These are phyloP conservation scores for Ceraclea dissimilis DNA, from an alignment of 2,888 invertebrate genomes.

Conservation along the genomic window DNA sequence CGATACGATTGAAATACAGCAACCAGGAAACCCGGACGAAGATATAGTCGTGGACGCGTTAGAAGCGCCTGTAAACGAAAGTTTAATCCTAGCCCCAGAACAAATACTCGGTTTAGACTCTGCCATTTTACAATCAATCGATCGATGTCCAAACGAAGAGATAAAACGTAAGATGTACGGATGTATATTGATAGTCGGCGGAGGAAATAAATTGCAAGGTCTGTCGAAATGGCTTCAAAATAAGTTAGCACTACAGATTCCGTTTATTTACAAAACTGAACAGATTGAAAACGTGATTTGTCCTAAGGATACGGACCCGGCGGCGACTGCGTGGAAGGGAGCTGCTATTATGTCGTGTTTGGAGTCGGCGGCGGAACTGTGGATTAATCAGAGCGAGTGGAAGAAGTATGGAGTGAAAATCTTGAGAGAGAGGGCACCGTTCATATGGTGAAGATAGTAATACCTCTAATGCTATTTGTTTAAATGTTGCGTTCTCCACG, in stretches of 20 bases:
- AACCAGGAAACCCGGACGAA: conserved; percentile 52
- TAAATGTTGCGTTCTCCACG: no score
- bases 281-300: conserved; percentile 84
- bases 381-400: conserved; percentile 86
- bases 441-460: conserved; percentile 73
- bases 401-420: conserved; percentile 74
- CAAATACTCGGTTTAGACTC: conserved; percentile 84
- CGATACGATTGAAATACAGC: conserved; percentile 42
- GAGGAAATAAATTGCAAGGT: conserved; percentile 82
- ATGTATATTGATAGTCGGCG: conserved; percentile 85
- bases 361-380: conserved; percentile 87
- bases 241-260: conserved; percentile 75
- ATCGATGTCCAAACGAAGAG: conserved; percentile 81
- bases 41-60: conserved; percentile 65
- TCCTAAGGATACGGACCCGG: conserved; percentile 87
- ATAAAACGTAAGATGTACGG: conserved; percentile 91
- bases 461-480: background rate
- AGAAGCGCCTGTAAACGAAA: conserved; percentile 51
- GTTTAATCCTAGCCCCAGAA: conserved; percentile 64
- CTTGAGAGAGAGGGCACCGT: conserved; percentile 84
- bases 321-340: conserved; percentile 89
- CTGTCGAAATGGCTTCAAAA: conserved; percentile 84
- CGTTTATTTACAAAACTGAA: conserved; percentile 70
- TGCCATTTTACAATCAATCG: conserved; percentile 86
- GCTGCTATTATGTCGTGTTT: conserved; percentile 88